Percentiles rank a stretch among this genome's conserved stretches.
These are phyloP conservation scores for Meteorus colon DNA, from an alignment of 2,888 invertebrate genomes.

Conservation along the genomic window DNA sequence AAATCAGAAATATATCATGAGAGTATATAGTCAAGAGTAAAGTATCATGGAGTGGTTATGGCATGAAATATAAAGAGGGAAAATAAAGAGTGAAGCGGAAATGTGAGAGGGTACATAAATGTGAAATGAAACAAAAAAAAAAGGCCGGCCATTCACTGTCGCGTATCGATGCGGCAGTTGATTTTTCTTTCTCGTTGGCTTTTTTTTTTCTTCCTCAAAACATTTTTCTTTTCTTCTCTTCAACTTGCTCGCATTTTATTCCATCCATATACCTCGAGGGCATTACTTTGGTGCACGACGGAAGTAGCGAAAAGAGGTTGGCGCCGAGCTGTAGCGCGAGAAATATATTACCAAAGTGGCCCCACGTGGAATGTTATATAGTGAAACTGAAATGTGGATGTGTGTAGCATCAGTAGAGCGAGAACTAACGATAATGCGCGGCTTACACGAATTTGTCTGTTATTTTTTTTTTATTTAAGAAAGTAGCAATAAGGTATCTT, in stretches of 20 bases:
- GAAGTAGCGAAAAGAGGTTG: slow-evolving; percentile 22
- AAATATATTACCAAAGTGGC: slow-evolving; percentile 48
- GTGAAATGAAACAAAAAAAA: background rate
- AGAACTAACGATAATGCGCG: slow-evolving; percentile 25
- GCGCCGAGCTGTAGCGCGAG: slow-evolving; percentile 29
- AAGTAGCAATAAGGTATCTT: background rate
- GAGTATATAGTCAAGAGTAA: background rate
- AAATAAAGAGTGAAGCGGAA: background rate
- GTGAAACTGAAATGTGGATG: background rate
- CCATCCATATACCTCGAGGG: slow-evolving; percentile 25
- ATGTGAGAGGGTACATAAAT: background rate
- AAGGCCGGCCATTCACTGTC: background rate
- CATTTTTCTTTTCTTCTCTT: slow-evolving; percentile 25
- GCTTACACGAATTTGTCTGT: slow-evolving; percentile 22
- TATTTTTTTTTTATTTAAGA: slow-evolving; percentile 24
- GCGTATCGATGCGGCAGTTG: background rate
- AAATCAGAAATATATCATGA: background rate
- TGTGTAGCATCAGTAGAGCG: slow-evolving; percentile 8
- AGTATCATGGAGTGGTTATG: background rate
- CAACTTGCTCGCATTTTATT: slow-evolving; percentile 2
- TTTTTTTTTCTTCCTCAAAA: background rate
- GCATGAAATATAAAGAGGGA: background rate
- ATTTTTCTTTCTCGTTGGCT: background rate
- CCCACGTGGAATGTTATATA: slow-evolving; percentile 43
- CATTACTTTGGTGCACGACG: slow-evolving; percentile 26